Evolutionary conservation across 1,140 invertebrate species (phyloP).

Genomic region (Cydia amplana): DNA sequence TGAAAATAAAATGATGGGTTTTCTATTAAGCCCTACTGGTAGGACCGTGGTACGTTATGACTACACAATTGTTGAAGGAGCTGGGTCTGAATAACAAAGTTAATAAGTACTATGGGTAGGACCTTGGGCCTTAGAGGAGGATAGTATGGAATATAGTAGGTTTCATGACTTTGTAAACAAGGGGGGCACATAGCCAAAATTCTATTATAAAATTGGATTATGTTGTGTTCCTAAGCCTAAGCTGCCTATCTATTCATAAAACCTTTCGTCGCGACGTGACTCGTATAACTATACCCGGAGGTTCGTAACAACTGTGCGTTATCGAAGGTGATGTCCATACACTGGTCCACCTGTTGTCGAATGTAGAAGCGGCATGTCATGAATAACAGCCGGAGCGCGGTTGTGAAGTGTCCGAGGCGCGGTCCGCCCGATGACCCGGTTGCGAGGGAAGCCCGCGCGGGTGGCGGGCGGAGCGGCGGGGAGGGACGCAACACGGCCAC

Average conservation of each 20-base stretch:
- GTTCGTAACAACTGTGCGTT: not conserved
- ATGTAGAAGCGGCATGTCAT: conserved; percentile 30
- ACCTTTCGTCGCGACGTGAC: not conserved
- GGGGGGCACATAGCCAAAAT: too few species aligned
- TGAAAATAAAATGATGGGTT: too few species aligned
- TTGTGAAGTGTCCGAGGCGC: conserved; percentile 53
- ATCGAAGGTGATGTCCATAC: not conserved
- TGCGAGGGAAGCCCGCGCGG: conserved; percentile 64
- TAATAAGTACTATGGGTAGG: too few species aligned
- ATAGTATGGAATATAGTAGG: too few species aligned
- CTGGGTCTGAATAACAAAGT: too few species aligned
- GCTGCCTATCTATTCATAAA: not conserved
- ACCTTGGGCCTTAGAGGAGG: too few species aligned
- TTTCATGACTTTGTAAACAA: too few species aligned
- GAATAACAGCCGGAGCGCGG: conserved; percentile 44
- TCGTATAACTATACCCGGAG: not conserved
- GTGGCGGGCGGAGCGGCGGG: conserved; percentile 43
- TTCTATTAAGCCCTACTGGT: too few species aligned
- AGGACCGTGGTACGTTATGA: too few species aligned
- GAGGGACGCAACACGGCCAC: conserved; percentile 38
- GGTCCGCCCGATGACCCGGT: conserved; percentile 70
- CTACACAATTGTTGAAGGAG: too few species aligned
- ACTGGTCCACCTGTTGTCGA: conserved; percentile 30
- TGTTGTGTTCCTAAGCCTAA: not conserved
- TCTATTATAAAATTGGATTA: too few species aligned